Percentiles rank a stretch among this genome's conserved stretches.
Evolutionary conservation across 2,797 vertebrate species (phyloP).

Genomic region (Lycodopsis pacificus): DNA sequence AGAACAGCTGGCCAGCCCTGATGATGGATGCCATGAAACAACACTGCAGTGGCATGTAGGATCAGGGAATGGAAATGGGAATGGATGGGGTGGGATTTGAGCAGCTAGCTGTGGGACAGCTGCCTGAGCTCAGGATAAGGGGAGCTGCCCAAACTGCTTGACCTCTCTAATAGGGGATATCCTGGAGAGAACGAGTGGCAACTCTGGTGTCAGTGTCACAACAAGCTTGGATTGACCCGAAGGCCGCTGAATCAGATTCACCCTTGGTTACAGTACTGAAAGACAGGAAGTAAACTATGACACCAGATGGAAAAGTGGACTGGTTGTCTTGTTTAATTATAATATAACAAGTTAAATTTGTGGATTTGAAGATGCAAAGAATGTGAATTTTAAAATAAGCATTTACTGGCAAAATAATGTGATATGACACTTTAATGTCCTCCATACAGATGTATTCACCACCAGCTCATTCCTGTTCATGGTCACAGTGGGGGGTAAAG

Average conservation of each 20-base stretch:
- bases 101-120: constrained; percentile 77
- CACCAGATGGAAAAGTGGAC: constrained; percentile 7
- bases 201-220: constrained; percentile 75
- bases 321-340: not conserved
- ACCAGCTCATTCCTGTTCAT: not conserved
- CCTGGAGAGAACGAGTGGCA: constrained; percentile 75
- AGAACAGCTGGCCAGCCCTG: constrained; percentile 60
- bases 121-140: constrained; percentile 80
- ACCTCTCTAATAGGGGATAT: constrained; percentile 83
- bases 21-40: constrained; percentile 67
- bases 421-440: too few species aligned
- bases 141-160: constrained; percentile 74
- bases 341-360: constrained; percentile 2
- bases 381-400: not conserved
- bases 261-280: constrained; percentile 48
- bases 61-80: constrained; percentile 72
- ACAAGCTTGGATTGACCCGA: constrained; percentile 74
- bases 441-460: not conserved
- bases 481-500: not conserved
- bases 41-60: constrained; percentile 67
- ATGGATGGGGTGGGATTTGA: constrained; percentile 74
- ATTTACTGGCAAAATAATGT: not conserved
- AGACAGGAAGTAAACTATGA: constrained; percentile 40
- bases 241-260: constrained; percentile 45
- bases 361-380: not conserved